Conservation (phyloP, 1,140 invertebrate genomes). For the Oedothorax gibbosus region DNA sequence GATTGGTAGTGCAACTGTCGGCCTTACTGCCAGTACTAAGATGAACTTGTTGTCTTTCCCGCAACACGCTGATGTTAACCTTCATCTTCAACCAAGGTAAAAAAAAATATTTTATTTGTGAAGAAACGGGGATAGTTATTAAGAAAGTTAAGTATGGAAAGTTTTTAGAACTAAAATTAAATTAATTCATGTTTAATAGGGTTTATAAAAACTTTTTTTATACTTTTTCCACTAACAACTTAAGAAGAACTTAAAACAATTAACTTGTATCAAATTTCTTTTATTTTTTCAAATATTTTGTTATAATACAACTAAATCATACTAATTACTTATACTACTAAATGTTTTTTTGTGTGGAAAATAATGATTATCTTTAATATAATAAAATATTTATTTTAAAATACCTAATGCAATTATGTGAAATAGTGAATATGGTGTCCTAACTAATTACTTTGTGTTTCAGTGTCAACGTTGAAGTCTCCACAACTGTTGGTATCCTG, state of each 20-base stretch:
- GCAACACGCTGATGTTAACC: constrained; percentile 75
- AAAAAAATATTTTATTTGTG: background rate
- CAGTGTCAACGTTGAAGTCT: constrained; percentile 44
- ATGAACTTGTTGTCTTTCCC: constrained; percentile 77
- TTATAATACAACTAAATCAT: too few species aligned
- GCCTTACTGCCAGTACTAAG: constrained; percentile 77
- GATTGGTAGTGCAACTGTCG: constrained; percentile 78
- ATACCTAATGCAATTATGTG: background rate
- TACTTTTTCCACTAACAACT: too few species aligned
- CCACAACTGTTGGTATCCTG: constrained; percentile 41
- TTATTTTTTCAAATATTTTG: background rate
- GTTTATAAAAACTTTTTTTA: background rate
- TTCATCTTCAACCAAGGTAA: constrained; percentile 70
- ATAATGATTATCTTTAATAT: too few species aligned
- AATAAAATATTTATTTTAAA: too few species aligned
- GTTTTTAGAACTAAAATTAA: background rate
- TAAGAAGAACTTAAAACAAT: background rate
- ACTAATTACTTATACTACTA: too few species aligned
- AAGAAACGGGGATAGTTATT: too few species aligned
- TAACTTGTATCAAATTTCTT: background rate
- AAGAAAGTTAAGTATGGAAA: too few species aligned
- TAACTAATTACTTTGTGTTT: background rate
- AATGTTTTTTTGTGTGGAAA: too few species aligned
- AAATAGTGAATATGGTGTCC: background rate
- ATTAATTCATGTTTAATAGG: background rate